phyloP scores from a whole-genome alignment of 2,888 invertebrate species.

The Molorchus minor region DNA sequence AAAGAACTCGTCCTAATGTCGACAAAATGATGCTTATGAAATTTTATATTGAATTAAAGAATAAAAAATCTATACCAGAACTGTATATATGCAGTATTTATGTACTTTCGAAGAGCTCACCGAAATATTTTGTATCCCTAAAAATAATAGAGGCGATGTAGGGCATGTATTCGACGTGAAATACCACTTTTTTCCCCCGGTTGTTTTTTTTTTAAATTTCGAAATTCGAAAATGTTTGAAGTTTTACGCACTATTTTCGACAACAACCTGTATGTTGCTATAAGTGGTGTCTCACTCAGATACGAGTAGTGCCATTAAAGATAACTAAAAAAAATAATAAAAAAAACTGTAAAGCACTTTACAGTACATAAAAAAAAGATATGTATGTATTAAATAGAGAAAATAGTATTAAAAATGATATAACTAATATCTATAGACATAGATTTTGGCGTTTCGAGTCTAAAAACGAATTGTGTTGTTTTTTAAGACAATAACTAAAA shows the following conservation, averaged over 20 bases:
- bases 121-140: slow-evolving; percentile 35
- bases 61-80: slow-evolving; percentile 29
- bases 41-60: slow-evolving; percentile 36
- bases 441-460: not conserved
- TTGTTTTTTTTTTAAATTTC: too few relatives aligned
- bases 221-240: too few relatives aligned
- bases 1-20: slow-evolving; percentile 31
- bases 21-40: slow-evolving; percentile 37
- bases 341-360: slow-evolving; percentile 27
- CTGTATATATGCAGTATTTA: slow-evolving; percentile 37
- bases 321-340: slow-evolving; percentile 26
- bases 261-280: too few relatives aligned
- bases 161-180: too few relatives aligned
- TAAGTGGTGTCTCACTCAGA: too few relatives aligned
- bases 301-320: slow-evolving; percentile 39
- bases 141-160: slow-evolving; percentile 22
- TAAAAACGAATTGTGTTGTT: too few relatives aligned
- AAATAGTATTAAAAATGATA: slow-evolving; percentile 24
- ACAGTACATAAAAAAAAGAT: slow-evolving; percentile 19
- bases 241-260: too few relatives aligned
- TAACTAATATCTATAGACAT: slow-evolving; percentile 9
- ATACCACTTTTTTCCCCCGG: too few relatives aligned
- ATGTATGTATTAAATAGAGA: slow-evolving; percentile 24
- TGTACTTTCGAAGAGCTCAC: slow-evolving; percentile 38
- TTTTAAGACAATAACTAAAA: too few relatives aligned